Conservation (phyloP, 2,888 invertebrate species). For the Caenorhabditis doughertyi region DNA sequence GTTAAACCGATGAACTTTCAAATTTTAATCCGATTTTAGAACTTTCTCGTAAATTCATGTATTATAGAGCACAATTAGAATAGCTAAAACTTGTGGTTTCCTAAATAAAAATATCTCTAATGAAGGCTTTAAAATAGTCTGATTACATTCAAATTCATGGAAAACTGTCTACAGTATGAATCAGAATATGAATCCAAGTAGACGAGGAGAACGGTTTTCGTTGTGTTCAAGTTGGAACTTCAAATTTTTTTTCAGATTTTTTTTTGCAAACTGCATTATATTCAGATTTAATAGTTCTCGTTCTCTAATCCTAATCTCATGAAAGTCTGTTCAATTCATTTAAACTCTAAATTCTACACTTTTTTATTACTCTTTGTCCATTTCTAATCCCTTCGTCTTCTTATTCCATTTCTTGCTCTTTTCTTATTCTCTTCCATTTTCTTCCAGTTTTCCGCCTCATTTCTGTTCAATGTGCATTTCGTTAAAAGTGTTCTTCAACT, state of each 20-base stretch:
- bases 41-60: too few relatives aligned
- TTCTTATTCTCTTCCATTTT: constrained; percentile 5
- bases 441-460: constrained; percentile 21
- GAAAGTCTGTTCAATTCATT: background rate
- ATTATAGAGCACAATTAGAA: too few relatives aligned
- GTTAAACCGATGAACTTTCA: too few relatives aligned
- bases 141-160: too few relatives aligned
- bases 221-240: too few relatives aligned
- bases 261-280: background rate
- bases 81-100: too few relatives aligned
- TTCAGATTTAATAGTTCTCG: background rate
- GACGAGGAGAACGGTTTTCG: too few relatives aligned
- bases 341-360: constrained; percentile 3
- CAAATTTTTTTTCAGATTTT: background rate
- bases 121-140: too few relatives aligned
- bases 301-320: constrained; percentile 6
- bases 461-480: constrained; percentile 23
- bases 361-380: constrained; percentile 3
- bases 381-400: constrained; percentile 23
- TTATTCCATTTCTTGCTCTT: constrained; percentile 26
- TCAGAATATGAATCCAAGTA: too few relatives aligned
- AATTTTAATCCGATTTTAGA: too few relatives aligned
- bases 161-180: too few relatives aligned
- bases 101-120: too few relatives aligned
- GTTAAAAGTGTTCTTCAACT: constrained; percentile 2